Evolutionary conservation across 2,797 vertebrate genomes (phyloP).

Genomic region (Sylvilagus floridanus): DNA sequence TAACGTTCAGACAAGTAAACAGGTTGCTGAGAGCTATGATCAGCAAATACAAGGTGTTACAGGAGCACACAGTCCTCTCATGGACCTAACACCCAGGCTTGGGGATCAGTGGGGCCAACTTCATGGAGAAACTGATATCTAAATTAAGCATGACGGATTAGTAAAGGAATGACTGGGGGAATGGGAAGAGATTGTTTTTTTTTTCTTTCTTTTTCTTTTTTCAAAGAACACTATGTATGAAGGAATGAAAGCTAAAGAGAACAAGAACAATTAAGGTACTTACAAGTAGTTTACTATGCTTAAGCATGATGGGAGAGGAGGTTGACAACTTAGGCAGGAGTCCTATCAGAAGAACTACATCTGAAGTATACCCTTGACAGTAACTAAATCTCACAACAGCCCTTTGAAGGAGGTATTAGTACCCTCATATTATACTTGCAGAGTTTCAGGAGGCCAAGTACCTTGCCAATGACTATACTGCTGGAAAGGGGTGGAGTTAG

Average conservation of each 20-base stretch:
- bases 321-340: not conserved
- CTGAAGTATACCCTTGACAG: not conserved
- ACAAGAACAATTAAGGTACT: not conserved
- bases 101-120: constrained; percentile 12
- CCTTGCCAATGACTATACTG: constrained; percentile 10
- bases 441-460: not conserved
- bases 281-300: not conserved
- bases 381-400: not conserved
- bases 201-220: not conserved
- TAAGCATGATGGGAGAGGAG: not conserved
- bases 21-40: not conserved
- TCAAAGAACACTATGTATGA: not conserved
- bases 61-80: not conserved
- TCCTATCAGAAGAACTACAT: not conserved
- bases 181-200: constrained; percentile 1
- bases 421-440: not conserved
- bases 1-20: constrained; percentile 29
- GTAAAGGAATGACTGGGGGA: not conserved
- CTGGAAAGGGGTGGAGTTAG: constrained; percentile 9
- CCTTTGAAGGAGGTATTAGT: not conserved
- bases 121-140: constrained; percentile 53
- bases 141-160: constrained; percentile 46
- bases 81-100: not conserved
- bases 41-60: not conserved
- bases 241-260: constrained; percentile 11